Conservation (phyloP, 2,888 invertebrate species). For the Drosophila leonis region DNA sequence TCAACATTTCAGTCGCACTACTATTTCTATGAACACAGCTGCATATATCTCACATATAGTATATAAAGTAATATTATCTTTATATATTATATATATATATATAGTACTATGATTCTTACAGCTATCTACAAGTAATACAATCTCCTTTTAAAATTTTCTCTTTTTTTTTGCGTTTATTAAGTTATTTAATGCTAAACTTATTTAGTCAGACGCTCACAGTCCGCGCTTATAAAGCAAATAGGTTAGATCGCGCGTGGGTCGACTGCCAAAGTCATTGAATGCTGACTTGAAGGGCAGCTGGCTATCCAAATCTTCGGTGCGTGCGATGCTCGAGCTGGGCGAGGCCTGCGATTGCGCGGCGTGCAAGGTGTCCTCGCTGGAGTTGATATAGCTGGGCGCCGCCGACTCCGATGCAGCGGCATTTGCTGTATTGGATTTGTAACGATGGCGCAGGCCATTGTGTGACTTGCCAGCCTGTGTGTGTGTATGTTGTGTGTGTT, state of each 20-base stretch:
- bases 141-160: background rate
- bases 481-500: constrained; percentile 1
- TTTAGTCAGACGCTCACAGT: constrained; percentile 41
- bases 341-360: constrained; percentile 46
- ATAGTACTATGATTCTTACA: background rate
- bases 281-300: constrained; percentile 70
- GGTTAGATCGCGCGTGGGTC: constrained; percentile 65
- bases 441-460: constrained; percentile 11
- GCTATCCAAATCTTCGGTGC: constrained; percentile 20
- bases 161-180: constrained; percentile 29
- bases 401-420: background rate
- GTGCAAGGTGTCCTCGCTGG: constrained; percentile 68
- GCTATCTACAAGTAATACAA: background rate
- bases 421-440: constrained; percentile 2
- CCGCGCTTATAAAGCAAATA: constrained; percentile 65
- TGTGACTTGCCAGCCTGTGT: constrained; percentile 17
- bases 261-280: constrained; percentile 70
- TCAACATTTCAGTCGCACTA: too few species aligned
- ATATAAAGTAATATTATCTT: too few species aligned
- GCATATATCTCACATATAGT: too few species aligned
- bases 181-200: constrained; percentile 13
- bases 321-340: constrained; percentile 13
- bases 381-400: constrained; percentile 49
- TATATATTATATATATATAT: background rate
- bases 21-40: too few species aligned